Percentiles rank a stretch among this genome's conserved stretches.
These are phyloP conservation scores for Protophormia terraenovae DNA, from an alignment of 2,888 invertebrate species.

Conservation along the genomic window DNA sequence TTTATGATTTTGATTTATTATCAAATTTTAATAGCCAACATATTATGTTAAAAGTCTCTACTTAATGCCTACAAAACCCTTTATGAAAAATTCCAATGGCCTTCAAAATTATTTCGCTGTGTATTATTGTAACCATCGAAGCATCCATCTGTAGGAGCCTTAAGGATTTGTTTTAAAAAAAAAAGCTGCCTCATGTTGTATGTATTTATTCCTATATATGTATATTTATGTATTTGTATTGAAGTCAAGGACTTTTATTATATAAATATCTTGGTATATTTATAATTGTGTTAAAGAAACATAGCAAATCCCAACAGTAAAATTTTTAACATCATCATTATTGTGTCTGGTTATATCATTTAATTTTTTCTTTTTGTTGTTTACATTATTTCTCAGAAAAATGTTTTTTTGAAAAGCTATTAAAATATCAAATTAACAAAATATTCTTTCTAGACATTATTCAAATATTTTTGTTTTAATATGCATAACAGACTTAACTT, in stretches of 20 bases:
- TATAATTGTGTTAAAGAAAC: background rate
- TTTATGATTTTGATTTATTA: slow-evolving; percentile 20
- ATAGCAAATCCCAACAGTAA: background rate
- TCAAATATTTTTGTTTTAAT: background rate
- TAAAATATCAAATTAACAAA: slow-evolving; percentile 25
- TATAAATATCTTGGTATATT: background rate
- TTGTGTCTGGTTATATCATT: background rate
- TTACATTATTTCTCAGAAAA: background rate
- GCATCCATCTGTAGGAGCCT: background rate
- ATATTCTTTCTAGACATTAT: slow-evolving; percentile 10
- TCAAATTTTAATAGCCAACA: slow-evolving; percentile 34
- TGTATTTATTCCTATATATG: background rate
- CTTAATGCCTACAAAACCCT: background rate
- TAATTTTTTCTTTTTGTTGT: background rate
- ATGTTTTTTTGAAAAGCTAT: background rate
- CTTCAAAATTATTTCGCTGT: background rate
- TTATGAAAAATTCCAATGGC: background rate
- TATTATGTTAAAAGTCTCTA: background rate
- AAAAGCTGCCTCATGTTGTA: background rate
- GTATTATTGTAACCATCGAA: background rate
- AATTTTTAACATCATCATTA: background rate
- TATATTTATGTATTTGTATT: background rate
- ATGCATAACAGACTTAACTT: no score
- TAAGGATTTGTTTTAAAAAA: background rate
- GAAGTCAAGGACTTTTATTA: slow-evolving; percentile 16